phyloP scores from a whole-genome alignment of 1,140 invertebrate species.

The Lanistes nyassanus region DNA sequence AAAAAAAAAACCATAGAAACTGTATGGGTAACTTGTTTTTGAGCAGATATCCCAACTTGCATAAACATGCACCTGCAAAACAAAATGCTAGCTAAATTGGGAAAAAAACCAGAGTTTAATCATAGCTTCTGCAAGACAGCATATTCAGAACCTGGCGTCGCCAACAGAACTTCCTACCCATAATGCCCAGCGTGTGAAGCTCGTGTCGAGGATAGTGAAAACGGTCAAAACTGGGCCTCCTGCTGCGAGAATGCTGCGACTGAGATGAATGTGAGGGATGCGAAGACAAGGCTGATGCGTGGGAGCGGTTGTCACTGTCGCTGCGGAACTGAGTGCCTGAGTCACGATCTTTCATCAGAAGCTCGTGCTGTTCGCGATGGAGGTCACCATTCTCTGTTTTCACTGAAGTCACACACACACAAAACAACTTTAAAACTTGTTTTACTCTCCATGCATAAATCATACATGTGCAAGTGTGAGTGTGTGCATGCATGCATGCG shows the following conservation, averaged over 20 bases:
- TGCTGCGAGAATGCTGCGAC: constrained; percentile 69
- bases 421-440: too few relatives aligned
- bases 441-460: too few relatives aligned
- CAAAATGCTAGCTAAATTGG: not conserved
- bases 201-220: constrained; percentile 78
- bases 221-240: constrained; percentile 79
- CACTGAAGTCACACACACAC: constrained; percentile 20
- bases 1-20: not conserved
- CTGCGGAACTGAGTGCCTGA: constrained; percentile 62
- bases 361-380: constrained; percentile 66
- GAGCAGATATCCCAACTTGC: not conserved
- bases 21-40: not conserved
- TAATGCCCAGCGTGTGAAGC: constrained; percentile 82
- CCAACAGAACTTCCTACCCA: constrained; percentile 73
- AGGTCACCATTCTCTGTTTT: constrained; percentile 72
- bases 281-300: constrained; percentile 71
- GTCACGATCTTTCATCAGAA: constrained; percentile 59
- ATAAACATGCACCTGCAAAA: not conserved
- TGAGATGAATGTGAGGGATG: constrained; percentile 63
- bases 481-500: not conserved
- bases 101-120: not conserved
- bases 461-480: not conserved
- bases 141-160: too few relatives aligned
- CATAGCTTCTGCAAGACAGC: too few relatives aligned
- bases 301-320: constrained; percentile 81